Conservation (phyloP, 2,888 invertebrate species). For the Ethmia dodecea region DNA sequence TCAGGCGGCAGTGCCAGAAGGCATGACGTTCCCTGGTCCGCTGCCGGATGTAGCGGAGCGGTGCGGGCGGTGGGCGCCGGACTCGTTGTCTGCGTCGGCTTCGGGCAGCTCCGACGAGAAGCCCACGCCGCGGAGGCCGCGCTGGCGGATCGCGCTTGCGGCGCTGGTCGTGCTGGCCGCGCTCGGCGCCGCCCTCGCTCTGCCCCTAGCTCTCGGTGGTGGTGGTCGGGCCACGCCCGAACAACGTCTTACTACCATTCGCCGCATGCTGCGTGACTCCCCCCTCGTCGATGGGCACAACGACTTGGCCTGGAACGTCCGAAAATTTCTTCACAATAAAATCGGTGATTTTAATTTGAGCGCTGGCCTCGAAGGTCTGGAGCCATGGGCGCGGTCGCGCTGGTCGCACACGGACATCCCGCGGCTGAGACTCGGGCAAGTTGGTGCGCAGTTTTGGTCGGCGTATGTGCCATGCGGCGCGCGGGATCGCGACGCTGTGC, state of each 20-base stretch:
- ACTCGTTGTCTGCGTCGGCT: constrained; percentile 67
- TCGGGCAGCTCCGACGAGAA: constrained; percentile 73
- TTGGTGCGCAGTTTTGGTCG: constrained; percentile 96
- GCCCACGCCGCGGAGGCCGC: constrained; percentile 69
- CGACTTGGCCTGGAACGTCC: constrained; percentile 92
- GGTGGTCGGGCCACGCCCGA: constrained; percentile 74
- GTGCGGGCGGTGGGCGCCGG: constrained; percentile 72
- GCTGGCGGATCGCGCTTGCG: constrained; percentile 76
- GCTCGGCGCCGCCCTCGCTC: constrained; percentile 76
- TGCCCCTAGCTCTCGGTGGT: constrained; percentile 74
- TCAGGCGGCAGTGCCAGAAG: constrained; percentile 70
- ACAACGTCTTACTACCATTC: constrained; percentile 81
- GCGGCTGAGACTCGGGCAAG: constrained; percentile 86
- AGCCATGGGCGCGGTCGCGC: constrained; percentile 90
- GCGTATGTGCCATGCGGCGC: constrained; percentile 92
- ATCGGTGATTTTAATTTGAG: constrained; percentile 82
- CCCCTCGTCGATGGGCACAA: constrained; percentile 90
- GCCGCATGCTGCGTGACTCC: constrained; percentile 81
- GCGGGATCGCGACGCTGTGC: constrained; percentile 89
- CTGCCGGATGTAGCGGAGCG: constrained; percentile 74
- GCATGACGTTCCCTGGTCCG: constrained; percentile 71
- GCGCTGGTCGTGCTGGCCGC: constrained; percentile 78
- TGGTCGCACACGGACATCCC: constrained; percentile 97
- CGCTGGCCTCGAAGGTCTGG: constrained; percentile 80
- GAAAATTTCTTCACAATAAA: constrained; percentile 91